Evolutionary conservation across 2,113 vertebrate genomes (phyloP).

Genomic region (Xiphophorus maculatus): DNA sequence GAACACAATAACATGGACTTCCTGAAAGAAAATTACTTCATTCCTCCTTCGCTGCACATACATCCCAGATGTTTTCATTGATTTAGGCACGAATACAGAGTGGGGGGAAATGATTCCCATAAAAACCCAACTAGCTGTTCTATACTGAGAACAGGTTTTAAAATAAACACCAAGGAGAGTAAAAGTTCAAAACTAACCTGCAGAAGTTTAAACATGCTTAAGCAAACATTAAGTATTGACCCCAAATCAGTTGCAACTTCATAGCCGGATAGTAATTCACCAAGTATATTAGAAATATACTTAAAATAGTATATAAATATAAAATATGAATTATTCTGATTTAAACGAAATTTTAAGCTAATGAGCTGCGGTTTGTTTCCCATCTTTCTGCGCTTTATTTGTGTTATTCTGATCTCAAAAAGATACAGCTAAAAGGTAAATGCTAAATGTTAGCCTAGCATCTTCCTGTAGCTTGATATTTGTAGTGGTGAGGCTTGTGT

Average conservation of each 20-base stretch:
- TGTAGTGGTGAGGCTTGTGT: no score
- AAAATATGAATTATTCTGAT: no score
- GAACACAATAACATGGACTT: not conserved
- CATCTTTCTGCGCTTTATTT: no score
- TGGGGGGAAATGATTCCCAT: conserved; percentile 46
- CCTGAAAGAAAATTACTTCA: not conserved
- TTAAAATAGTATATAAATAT: no score
- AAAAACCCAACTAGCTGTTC: not conserved
- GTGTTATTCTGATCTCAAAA: not conserved
- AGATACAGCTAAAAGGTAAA: not conserved
- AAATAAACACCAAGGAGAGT: conserved; percentile 62
- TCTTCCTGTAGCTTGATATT: not conserved
- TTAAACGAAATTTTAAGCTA: no score
- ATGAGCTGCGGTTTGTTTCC: no score
- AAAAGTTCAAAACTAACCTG: conserved; percentile 8
- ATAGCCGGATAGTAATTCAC: not conserved
- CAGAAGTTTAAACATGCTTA: conserved; percentile 1
- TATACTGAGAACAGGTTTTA: conserved; percentile 20
- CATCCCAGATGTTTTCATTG: not conserved
- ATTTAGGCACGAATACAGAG: conserved; percentile 10
- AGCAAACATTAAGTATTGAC: conserved; percentile 52
- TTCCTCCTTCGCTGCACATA: not conserved
- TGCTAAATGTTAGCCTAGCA: not conserved
- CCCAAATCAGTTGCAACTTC: no score
- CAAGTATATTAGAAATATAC: no score